Conservation (phyloP, 2,888 invertebrate species). For the Tachystola acroxantha region DNA sequence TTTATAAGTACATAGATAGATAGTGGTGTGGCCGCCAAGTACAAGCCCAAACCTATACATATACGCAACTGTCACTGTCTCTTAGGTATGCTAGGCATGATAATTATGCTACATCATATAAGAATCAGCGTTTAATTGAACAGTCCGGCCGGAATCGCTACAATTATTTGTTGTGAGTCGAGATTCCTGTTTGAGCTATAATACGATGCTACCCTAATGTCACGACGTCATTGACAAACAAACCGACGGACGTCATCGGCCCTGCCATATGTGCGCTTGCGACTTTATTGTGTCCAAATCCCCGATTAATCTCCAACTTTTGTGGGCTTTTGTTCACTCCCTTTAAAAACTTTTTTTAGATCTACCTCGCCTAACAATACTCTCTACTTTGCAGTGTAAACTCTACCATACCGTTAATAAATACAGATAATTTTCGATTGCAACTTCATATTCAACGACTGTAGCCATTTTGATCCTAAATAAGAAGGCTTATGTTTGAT, state of each 20-base stretch:
- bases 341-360: conserved; percentile 52
- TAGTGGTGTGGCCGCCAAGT: no score
- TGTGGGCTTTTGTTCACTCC: conserved; percentile 72
- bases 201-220: conserved; percentile 15
- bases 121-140: no score
- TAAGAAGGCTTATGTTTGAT: conserved; percentile 16
- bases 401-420: conserved; percentile 3
- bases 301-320: conserved; percentile 76
- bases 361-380: conserved; percentile 41
- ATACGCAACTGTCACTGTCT: no score
- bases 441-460: not conserved
- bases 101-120: no score
- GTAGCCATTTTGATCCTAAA: conserved; percentile 17
- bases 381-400: conserved; percentile 4
- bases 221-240: conserved; percentile 42
- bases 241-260: conserved; percentile 29
- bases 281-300: conserved; percentile 68
- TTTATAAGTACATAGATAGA: no score
- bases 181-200: no score
- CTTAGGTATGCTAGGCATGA: no score
- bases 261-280: conserved; percentile 55
- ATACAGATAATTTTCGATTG: conserved; percentile 3
- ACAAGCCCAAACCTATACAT: no score
- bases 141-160: no score
- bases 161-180: no score